phyloP scores from a whole-genome alignment of 2,797 vertebrate species.

The Limnodromus scolopaceus region DNA sequence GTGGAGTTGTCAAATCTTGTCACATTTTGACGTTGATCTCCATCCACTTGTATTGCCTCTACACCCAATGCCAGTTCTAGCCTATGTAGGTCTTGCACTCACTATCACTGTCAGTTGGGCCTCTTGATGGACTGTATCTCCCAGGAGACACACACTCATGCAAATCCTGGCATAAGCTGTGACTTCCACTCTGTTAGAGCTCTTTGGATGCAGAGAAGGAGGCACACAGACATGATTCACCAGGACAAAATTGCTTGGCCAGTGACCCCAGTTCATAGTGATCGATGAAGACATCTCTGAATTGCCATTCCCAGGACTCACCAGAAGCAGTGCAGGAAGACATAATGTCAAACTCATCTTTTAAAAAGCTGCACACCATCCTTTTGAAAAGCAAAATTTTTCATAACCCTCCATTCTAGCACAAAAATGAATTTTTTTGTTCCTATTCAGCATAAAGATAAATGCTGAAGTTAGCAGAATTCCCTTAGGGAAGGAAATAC shows the following conservation, averaged over 20 bases:
- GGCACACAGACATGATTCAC: neutral
- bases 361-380: accelerated
- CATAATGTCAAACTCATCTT: neutral
- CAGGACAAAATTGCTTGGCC: neutral
- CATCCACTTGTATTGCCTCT: neutral
- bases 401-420: neutral
- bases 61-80: neutral
- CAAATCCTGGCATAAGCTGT: neutral
- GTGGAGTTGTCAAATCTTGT: neutral
- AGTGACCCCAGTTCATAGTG: neutral
- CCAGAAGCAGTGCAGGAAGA: neutral
- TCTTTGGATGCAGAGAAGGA: neutral
- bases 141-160: neutral
- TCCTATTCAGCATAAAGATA: neutral
- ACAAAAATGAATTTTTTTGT: neutral
- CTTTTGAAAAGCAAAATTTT: neutral
- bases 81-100: neutral
- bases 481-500: neutral
- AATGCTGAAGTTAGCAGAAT: neutral
- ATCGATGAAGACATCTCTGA: neutral
- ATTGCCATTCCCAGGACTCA: neutral
- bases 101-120: neutral
- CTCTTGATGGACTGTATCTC: neutral
- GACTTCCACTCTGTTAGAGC: neutral
- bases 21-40: neutral